These are phyloP conservation scores for Zaprionus bogoriensis DNA, from an alignment of 2,888 invertebrate species.

Conservation along the genomic window DNA sequence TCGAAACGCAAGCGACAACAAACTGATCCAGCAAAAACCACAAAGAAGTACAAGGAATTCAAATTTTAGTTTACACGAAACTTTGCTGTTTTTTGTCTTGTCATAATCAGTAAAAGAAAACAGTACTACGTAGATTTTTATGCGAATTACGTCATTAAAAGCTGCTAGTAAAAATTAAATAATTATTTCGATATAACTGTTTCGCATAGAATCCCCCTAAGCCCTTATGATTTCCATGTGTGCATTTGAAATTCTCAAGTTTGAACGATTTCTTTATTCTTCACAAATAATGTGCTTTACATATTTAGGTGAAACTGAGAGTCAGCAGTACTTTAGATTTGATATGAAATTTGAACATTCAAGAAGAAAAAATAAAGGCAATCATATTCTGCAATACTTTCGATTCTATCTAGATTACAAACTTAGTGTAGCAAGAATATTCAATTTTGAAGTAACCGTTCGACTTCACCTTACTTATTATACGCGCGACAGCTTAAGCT, in stretches of 20 bases:
- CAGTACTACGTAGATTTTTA: slow-evolving; percentile 5
- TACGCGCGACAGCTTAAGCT: neutral
- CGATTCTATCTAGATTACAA: neutral
- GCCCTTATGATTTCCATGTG: too few species aligned
- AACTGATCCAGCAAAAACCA: slow-evolving; percentile 92
- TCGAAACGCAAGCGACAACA: slow-evolving; percentile 96
- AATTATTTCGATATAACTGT: too few species aligned
- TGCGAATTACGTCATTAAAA: slow-evolving; percentile 39
- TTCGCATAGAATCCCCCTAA: too few species aligned
- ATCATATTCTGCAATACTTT: neutral
- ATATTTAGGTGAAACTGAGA: neutral
- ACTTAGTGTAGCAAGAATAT: neutral
- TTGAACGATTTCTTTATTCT: neutral
- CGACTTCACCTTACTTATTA: neutral
- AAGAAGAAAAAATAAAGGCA: too few species aligned
- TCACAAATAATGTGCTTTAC: neutral
- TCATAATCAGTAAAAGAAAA: neutral
- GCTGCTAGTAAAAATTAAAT: slow-evolving; percentile 23
- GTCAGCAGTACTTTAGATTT: neutral
- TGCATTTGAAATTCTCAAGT: neutral
- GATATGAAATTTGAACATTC: too few species aligned
- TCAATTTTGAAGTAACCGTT: neutral
- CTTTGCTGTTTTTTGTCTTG: slow-evolving; percentile 13
- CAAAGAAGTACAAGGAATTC: slow-evolving; percentile 99
- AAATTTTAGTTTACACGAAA: slow-evolving; percentile 88